phyloP scores from a whole-genome alignment of 2,888 invertebrate species.

The Bhutanitis thaidina region DNA sequence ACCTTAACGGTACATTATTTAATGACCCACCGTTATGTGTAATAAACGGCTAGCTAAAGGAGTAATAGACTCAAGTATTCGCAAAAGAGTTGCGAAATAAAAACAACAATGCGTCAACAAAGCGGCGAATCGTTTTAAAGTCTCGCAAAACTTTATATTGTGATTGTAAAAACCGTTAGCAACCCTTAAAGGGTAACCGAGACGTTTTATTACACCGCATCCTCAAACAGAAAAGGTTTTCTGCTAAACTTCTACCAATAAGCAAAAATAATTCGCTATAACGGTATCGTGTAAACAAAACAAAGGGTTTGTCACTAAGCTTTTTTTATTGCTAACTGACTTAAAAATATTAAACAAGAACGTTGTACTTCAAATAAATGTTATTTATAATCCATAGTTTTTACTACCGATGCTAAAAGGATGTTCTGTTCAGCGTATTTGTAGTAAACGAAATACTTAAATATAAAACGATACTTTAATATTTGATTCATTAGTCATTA shows the following conservation, averaged over 20 bases:
- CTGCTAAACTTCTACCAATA: neutral
- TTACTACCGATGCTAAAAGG: no score
- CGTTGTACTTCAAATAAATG: neutral
- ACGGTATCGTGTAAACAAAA: conserved; percentile 8
- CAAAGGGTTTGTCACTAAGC: neutral
- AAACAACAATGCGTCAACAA: conserved; percentile 38
- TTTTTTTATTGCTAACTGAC: neutral
- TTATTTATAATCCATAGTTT: no score
- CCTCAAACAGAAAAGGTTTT: conserved; percentile 12
- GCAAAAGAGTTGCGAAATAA: conserved; percentile 46
- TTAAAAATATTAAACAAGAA: conserved; percentile 6
- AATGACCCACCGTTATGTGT: conserved; percentile 36
- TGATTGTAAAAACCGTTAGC: conserved; percentile 39
- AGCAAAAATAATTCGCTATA: conserved; percentile 15
- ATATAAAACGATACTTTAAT: no score
- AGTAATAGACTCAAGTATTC: conserved; percentile 37
- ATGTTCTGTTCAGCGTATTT: no score
- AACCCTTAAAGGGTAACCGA: conserved; percentile 38
- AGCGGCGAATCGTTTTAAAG: conserved; percentile 32
- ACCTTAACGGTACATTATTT: conserved; percentile 42
- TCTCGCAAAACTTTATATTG: conserved; percentile 23
- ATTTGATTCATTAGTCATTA: no score
- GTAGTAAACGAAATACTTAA: no score
- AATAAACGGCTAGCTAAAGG: conserved; percentile 28
- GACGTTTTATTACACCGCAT: conserved; percentile 54